Evolutionary conservation across 2,113 vertebrate genomes (phyloP).

Genomic region (Todiramphus saurophagus): DNA sequence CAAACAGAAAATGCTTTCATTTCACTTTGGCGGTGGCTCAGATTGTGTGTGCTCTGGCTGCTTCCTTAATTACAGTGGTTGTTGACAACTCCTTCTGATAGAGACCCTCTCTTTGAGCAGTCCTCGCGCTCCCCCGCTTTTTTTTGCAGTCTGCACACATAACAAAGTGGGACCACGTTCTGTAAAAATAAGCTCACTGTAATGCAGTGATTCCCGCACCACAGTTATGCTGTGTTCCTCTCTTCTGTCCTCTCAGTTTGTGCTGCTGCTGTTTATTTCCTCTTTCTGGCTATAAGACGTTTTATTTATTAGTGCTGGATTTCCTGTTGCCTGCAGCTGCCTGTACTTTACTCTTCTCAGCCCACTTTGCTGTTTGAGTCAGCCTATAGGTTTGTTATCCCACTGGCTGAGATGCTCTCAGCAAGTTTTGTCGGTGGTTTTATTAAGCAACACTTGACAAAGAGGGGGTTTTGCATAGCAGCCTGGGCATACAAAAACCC

Average conservation of each 20-base stretch:
- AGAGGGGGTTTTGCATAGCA: neutral
- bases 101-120: constrained; percentile 51
- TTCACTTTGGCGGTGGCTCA: constrained; percentile 4
- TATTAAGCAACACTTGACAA: neutral
- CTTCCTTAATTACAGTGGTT: constrained; percentile 55
- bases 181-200: constrained; percentile 52
- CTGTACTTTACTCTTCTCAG: neutral
- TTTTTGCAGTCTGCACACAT: constrained; percentile 30
- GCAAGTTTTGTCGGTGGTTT: neutral
- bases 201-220: neutral
- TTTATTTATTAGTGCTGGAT: constrained; percentile 63
- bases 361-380: neutral
- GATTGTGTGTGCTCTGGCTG: constrained; percentile 47
- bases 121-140: neutral
- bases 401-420: neutral
- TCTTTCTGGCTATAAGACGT: constrained; percentile 29
- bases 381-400: neutral
- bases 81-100: constrained; percentile 58
- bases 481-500: neutral
- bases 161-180: neutral
- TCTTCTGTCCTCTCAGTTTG: constrained; percentile 13
- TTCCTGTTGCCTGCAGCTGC: constrained; percentile 63
- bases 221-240: constrained; percentile 18
- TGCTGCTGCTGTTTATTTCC: constrained; percentile 61
- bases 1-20: constrained; percentile 65